A percentile compares a stretch with the other conserved stretches of the same genome.
These are phyloP conservation scores for Carcharodon carcharias DNA, from an alignment of 2,797 vertebrate genomes.

Conservation along the genomic window DNA sequence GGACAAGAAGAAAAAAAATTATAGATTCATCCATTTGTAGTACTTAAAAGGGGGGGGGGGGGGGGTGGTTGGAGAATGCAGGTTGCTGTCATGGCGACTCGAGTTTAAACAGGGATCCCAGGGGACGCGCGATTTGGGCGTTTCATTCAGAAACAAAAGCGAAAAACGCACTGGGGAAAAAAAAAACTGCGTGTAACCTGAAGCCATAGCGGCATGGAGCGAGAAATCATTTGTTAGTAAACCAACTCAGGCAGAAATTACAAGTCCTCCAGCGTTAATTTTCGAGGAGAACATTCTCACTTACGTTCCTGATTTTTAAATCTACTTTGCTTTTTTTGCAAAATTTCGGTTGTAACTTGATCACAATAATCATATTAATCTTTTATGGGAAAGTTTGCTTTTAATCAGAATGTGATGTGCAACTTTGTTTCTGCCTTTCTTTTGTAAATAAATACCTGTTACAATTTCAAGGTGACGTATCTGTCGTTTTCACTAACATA, in stretches of 20 bases:
- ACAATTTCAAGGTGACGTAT: neutral
- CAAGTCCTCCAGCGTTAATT: neutral
- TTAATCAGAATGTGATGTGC: neutral
- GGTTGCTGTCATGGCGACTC: conserved; percentile 18
- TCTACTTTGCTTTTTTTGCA: neutral
- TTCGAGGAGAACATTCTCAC: neutral
- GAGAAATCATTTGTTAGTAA: neutral
- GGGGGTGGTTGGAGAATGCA: neutral
- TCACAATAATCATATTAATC: neutral
- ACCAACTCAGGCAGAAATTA: neutral
- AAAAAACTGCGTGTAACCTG: neutral
- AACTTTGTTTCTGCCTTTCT: neutral
- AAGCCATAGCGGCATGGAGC: neutral
- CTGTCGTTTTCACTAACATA: neutral
- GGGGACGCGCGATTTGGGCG: conserved; percentile 6
- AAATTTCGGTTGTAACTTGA: neutral
- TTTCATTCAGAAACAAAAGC: conserved; percentile 30
- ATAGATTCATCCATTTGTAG: neutral
- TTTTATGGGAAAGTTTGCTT: neutral
- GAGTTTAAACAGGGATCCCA: conserved; percentile 6
- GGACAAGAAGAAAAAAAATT: too few species aligned
- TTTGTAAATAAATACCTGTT: neutral
- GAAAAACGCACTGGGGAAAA: neutral
- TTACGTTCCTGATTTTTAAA: neutral
- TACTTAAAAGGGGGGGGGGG: neutral